Conservation (phyloP, 2,797 vertebrate genomes). For the Phalanger gymnotis region DNA sequence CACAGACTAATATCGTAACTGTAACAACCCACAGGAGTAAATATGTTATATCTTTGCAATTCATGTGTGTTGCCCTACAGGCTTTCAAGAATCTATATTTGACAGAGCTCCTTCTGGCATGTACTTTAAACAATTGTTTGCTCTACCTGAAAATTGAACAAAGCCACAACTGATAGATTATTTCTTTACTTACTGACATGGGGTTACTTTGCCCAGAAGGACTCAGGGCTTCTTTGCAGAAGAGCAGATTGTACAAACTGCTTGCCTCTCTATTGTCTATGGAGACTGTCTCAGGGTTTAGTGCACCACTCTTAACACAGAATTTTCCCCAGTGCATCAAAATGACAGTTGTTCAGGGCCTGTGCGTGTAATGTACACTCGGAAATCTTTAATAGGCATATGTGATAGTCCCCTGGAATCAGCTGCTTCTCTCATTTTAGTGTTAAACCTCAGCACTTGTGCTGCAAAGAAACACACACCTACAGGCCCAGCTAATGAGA, state of each 20-base stretch:
- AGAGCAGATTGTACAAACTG: slow-evolving; percentile 42
- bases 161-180: slow-evolving; percentile 73
- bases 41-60: slow-evolving; percentile 74
- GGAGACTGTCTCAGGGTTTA: slow-evolving; percentile 64
- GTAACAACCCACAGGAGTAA: slow-evolving; percentile 79
- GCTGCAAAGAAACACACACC: slow-evolving; percentile 37
- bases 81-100: slow-evolving; percentile 70
- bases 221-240: slow-evolving; percentile 65
- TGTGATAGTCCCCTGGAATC: slow-evolving; percentile 25
- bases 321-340: neutral
- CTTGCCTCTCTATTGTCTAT: slow-evolving; percentile 47
- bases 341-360: neutral
- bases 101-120: slow-evolving; percentile 73
- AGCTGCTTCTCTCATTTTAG: neutral
- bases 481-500: slow-evolving; percentile 58
- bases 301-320: slow-evolving; percentile 33
- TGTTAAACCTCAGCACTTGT: slow-evolving; percentile 16
- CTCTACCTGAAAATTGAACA: slow-evolving; percentile 83
- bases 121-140: slow-evolving; percentile 76
- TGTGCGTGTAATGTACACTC: neutral
- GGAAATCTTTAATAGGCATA: slow-evolving; percentile 4
- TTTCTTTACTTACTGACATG: slow-evolving; percentile 74
- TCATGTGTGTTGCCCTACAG: slow-evolving; percentile 68
- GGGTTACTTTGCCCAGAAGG: slow-evolving; percentile 71
- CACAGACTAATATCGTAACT: slow-evolving; percentile 78